Percentiles rank a stretch among this genome's conserved stretches.
phyloP scores from a whole-genome alignment of 2,888 invertebrate species.

The Catocala nupta region DNA sequence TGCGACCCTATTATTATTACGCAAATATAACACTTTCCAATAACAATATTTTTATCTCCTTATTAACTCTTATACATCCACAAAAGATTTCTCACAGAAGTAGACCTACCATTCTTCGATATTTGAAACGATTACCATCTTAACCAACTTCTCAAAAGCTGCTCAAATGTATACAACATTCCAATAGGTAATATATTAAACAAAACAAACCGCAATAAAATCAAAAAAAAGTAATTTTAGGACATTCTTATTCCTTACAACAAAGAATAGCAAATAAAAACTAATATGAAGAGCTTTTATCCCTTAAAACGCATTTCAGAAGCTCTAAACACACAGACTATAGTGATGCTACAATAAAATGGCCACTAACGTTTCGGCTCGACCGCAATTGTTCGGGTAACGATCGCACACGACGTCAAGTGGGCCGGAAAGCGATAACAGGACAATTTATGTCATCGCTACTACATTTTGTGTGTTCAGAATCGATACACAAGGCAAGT shows the following conservation, averaged over 20 bases:
- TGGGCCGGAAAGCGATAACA: constrained; percentile 72
- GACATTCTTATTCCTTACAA: no score
- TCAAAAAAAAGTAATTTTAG: no score
- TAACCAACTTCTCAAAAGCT: no score
- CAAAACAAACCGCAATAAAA: background rate
- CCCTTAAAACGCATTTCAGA: constrained; percentile 4
- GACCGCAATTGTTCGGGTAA: constrained; percentile 58
- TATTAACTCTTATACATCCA: no score
- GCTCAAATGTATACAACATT: no score
- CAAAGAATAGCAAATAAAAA: background rate
- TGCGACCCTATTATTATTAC: no score
- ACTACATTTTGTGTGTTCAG: constrained; percentile 30
- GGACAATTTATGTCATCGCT: constrained; percentile 65
- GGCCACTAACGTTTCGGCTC: constrained; percentile 52
- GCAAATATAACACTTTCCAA: no score
- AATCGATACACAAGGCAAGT: constrained; percentile 31
- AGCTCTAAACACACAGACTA: constrained; percentile 27
- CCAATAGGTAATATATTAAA: no score
- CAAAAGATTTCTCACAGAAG: no score
- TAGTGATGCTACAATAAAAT: constrained; percentile 52
- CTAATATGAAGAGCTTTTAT: background rate
- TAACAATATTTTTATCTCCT: no score
- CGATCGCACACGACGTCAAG: constrained; percentile 59
- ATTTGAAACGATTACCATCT: no score
- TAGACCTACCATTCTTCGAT: no score